Evolutionary conservation across 2,797 vertebrate species (phyloP).

Genomic region (Syngnathus rostellatus): DNA sequence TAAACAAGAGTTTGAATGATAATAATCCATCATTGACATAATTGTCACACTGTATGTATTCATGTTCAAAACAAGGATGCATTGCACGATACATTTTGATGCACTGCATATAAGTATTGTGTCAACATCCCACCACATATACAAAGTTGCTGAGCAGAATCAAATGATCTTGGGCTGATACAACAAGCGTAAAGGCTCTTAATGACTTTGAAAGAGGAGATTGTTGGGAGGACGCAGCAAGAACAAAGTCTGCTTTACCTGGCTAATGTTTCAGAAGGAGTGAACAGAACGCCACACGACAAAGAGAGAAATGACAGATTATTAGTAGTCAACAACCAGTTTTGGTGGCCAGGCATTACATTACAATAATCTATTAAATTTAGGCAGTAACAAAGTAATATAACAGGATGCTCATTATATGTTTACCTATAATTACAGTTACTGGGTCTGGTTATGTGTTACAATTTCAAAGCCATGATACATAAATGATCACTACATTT

Average conservation of each 20-base stretch:
- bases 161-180: not conserved
- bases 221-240: not conserved
- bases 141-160: not conserved
- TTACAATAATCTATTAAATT: no score
- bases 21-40: no score
- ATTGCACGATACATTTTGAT: not conserved
- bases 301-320: not conserved
- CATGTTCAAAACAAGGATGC: not conserved
- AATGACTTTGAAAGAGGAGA: not conserved
- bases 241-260: not conserved
- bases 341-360: no score
- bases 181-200: not conserved
- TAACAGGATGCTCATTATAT: no score
- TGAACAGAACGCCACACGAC: not conserved
- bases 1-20: no score
- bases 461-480: no score
- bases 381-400: no score
- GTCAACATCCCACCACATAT: not conserved
- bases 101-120: not conserved
- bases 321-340: not conserved
- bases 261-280: not conserved
- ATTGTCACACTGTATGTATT: not conserved
- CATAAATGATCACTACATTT: no score
- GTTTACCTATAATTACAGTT: no score
- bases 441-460: no score